Percentiles rank a stretch among this genome's conserved stretches.
These are phyloP conservation scores for Rhyacichthys aspro DNA, from an alignment of 2,797 vertebrate genomes.

Conservation along the genomic window DNA sequence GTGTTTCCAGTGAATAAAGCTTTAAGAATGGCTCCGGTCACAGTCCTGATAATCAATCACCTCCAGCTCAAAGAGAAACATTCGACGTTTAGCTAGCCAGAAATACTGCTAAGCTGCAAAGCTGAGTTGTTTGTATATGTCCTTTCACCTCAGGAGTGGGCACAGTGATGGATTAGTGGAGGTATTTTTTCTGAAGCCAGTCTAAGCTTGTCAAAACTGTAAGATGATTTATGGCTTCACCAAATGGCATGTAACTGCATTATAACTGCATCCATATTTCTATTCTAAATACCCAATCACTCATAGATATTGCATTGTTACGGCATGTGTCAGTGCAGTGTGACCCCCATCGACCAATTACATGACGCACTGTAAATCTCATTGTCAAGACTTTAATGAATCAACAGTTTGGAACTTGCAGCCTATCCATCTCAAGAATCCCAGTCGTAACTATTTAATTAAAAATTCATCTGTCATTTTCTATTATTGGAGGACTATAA, in stretches of 20 bases:
- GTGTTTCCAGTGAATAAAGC: conserved; percentile 65
- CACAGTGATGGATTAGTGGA: conserved; percentile 18
- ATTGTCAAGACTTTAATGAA: background rate
- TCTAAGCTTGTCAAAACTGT: conserved; percentile 20
- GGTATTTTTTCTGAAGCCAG: conserved; percentile 8
- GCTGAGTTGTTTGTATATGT: conserved; percentile 22
- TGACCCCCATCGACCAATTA: background rate
- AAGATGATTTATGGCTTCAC: conserved; percentile 26
- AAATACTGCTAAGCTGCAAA: conserved; percentile 18
- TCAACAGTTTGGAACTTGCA: conserved; percentile 5
- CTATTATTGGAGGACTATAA: conserved; percentile 19
- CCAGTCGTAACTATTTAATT: conserved; percentile 12
- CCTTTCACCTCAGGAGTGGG: conserved; percentile 8
- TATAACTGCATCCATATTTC: conserved; percentile 26
- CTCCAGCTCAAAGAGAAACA: conserved; percentile 34
- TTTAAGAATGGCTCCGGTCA: conserved; percentile 46
- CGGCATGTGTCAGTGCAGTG: background rate
- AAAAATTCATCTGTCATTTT: conserved; percentile 28
- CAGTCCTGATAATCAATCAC: conserved; percentile 49
- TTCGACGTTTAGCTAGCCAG: conserved; percentile 21
- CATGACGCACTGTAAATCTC: conserved; percentile 6
- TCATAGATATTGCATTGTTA: background rate
- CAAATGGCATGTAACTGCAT: conserved; percentile 18
- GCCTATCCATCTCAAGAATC: background rate
- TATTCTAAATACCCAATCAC: conserved; percentile 9